Evolutionary conservation across 2,113 vertebrate species (phyloP), one percentile per base, ranked within the genome.

Genomic region (Ctenomys sociabilis): DNA sequence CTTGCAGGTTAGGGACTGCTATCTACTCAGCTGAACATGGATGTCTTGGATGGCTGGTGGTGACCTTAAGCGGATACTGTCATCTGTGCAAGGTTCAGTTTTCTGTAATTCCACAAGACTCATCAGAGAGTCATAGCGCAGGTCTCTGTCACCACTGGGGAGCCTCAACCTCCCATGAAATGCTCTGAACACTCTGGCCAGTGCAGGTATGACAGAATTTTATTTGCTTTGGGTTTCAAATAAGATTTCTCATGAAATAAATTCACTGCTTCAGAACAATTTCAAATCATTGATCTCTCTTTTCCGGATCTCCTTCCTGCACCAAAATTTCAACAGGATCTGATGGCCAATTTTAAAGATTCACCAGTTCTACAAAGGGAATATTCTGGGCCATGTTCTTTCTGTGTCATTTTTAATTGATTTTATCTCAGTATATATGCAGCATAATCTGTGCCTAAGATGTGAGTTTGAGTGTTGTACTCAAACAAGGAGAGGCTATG

Each of bases 151-250:
- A 83, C 19, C 19, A 43, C 2, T 8, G 0, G 2, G 45, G 17
- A n/a, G 57, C 22, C 37, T 64, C 45, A 4, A 26, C 1, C 5
- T 80, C 45, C 72, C 49, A 2, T 3, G 13, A 64, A 85, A 10
- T 4, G 30, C 9, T 52, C 61, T 54, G 68, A 40, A 11, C 26
- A 13, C 5, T 2, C 16, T 21, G 9, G 3, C 30, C 72, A n/a
- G 24, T 35, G 2, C 24, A 73, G 32, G n/a, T 5, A 72, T 0
- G 10, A 10, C 3, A 70, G 3, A 11, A 6, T 70, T 83, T 59
- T 81, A 54, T 85, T 72, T 91, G 11, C 43, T 96, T 92, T 28
- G 49, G 35, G 88, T 84, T 96, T 81, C 40, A 88, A 85, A 17
- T 43, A 86, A 85, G n/a, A 93, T 83, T 81, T 95, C 78, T 94